Evolutionary conservation across 1,140 invertebrate species (phyloP), one percentile per base, ranked within the genome.

Genomic region (Drosophila littoralis): DNA sequence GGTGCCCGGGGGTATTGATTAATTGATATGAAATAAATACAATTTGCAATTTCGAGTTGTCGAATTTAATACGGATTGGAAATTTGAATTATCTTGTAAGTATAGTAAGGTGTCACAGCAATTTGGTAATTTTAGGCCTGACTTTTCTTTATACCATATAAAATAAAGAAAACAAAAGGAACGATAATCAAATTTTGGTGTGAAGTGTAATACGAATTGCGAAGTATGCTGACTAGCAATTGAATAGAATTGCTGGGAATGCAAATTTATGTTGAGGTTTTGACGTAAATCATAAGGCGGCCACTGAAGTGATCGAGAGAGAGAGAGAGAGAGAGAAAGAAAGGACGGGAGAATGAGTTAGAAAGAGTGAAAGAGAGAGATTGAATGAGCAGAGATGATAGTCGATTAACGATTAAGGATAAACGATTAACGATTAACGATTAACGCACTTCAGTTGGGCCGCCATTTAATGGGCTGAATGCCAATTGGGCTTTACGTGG

Each of bases 41-140:
- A 86, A 86, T 77, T 82, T 79, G 66, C 64, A 72, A 60, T 79
- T 74, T 42, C 13, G 66, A 59, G 40, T 71, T 83, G 38, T 75
- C 71, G 72, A 83, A 76, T 83, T 84, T 17, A 48, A 59, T 61
- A 83, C 80, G 57, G 54, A 46, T 75, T 71, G 35, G 35, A 59
- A 61, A 35, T 57, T 48, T 75, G 12, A 43, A 42, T 75, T 78
- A 81, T 85, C 63, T 60, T 68, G 71, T 77, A 88, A 89, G 83
- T 88, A 88, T 88, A 88, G 83, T 88, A 88, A 88, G 84, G 83
- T 88, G 83, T 88, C 80, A 88, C 79, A 89, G 68, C 76, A 86
- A 88, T 83, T 83, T 72, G 48, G 40, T 57, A 50, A 42, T 70
- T 75, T 80, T 28, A 66, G 75, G 64, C 66, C 79, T 81, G 74